A percentile compares a stretch with the other conserved stretches of the same genome.
Evolutionary conservation across 2,888 invertebrate genomes (phyloP).

Genomic region (Amblyjoppa fuscipennis): DNA sequence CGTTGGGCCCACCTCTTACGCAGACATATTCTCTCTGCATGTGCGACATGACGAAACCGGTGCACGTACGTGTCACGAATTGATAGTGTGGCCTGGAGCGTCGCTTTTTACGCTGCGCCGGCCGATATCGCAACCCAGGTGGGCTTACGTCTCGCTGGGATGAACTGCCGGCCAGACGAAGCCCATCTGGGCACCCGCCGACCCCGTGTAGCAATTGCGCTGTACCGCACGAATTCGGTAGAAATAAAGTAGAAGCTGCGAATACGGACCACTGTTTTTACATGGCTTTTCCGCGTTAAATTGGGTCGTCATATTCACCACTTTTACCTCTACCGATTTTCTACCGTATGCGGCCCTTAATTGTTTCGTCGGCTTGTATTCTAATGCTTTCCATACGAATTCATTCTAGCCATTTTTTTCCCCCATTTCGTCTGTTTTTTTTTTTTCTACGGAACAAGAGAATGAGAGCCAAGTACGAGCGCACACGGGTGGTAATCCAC

Average conservation of each 20-base stretch:
- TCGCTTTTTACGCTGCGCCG: not conserved
- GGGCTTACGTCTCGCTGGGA: not conserved
- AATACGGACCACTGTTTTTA: not conserved
- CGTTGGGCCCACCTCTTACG: slow-evolving; percentile 25
- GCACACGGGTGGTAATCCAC: slow-evolving; percentile 36
- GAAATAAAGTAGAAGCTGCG: not conserved
- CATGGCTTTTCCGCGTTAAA: not conserved
- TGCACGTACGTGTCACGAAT: slow-evolving; percentile 41
- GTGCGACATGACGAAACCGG: slow-evolving; percentile 15
- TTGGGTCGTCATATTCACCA: not conserved
- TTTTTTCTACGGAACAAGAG: slow-evolving; percentile 15
- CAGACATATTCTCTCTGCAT: slow-evolving; percentile 5
- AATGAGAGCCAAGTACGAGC: slow-evolving; percentile 51
- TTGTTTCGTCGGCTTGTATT: slow-evolving; percentile 8
- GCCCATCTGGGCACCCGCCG: not conserved
- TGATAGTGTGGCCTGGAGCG: slow-evolving; percentile 13
- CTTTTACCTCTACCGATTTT: not conserved
- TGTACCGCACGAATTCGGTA: slow-evolving; percentile 19
- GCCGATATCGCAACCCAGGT: not conserved
- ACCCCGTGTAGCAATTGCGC: not conserved
- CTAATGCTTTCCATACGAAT: slow-evolving; percentile 34
- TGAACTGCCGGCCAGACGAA: not conserved
- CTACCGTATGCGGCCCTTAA: slow-evolving; percentile 28
- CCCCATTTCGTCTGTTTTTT: slow-evolving; percentile 9
- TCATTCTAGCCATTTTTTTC: slow-evolving; percentile 12